Percentiles rank a stretch among this genome's conserved stretches.
Evolutionary conservation across 2,113 vertebrate species (phyloP).

Genomic region (Osmerus eperlanus): DNA sequence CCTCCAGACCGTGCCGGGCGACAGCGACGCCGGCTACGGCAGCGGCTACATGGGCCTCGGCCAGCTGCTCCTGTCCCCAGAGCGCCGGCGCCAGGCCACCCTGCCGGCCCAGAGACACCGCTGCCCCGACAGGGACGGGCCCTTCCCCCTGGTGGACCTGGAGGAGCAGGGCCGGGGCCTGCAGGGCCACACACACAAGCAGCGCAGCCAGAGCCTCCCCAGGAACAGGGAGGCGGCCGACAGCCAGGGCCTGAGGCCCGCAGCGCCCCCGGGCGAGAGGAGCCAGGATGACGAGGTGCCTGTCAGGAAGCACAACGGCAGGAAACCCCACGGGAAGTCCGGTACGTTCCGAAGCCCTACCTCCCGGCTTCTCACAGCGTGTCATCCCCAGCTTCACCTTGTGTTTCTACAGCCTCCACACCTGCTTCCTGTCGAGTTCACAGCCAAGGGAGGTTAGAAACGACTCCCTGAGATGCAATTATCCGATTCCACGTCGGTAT

Average conservation of each 20-base stretch:
- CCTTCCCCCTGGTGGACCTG: conserved; percentile 74
- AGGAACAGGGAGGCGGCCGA: conserved; percentile 66
- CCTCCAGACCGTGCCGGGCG: conserved; percentile 71
- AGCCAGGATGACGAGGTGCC: conserved; percentile 57
- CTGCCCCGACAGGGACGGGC: conserved; percentile 70
- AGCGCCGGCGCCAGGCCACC: conserved; percentile 70
- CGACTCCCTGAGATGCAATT: no score
- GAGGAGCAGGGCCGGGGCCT: conserved; percentile 54
- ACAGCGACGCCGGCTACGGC: not conserved
- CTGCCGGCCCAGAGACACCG: conserved; percentile 63
- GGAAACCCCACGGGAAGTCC: not conserved
- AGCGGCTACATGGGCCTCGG: conserved; percentile 23
- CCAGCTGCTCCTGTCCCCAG: conserved; percentile 54
- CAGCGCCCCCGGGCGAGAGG: conserved; percentile 52
- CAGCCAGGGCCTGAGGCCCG: conserved; percentile 39
- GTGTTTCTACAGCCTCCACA: conserved; percentile 22
- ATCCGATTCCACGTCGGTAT: not conserved
- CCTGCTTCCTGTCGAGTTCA: not conserved
- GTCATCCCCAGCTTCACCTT: no score
- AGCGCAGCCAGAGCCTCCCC: conserved; percentile 76
- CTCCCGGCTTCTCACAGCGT: no score
- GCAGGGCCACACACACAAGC: conserved; percentile 60
- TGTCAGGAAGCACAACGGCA: conserved; percentile 49
- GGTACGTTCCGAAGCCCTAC: no score
- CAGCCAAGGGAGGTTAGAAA: not conserved